Base-by-base conservation (phyloP, 64 coral and sea anemone genomes). In the Hydrozoanthus tunicans region DNA sequence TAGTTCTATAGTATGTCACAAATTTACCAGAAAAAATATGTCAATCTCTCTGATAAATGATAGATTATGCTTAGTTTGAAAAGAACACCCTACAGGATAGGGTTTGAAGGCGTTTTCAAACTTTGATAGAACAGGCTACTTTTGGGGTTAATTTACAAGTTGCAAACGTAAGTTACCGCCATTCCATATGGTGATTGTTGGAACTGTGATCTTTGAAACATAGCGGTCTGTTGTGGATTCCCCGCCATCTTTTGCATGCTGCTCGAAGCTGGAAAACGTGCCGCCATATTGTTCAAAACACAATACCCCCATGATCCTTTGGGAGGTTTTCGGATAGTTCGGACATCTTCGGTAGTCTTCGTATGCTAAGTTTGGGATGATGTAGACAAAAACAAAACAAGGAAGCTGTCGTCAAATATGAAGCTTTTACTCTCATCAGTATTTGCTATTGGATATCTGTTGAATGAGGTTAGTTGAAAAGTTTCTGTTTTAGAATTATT, bases 231-330 rank as follows among this genome's bases (percentile, higher is more conserved):
- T 78, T 94, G 95, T 14, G 95, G 95, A 91, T 91, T 92, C 70
- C 82, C 91, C 75, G 95, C 95, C 95, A 96, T 96, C 88, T 92
- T 96, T 86, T 96, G 92, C 95, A 96, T 96, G 51, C 90, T 91
- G 7, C 83, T 91, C 73, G 95, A 96, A 13, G 95, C 95, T 79
- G 95, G 95, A 82, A 96, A 96, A 82, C 95, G 95, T 66, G 92
- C 76, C 92, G 95, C 95, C 95, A 96, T 96, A 73, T 96, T 96
- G 92, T 65, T 73, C 69, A 81, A 81, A 72, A 91, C 68, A 96
- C 78, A 77, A 59, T 79, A 73, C 59, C 71, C 83, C 95, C 92
- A 89, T 23, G 66, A 94, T 90, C 64, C 95, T 86, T 56, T 72
- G 82, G 14, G 52, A 86, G 3, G 10, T 9, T 7, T 4, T 90